Evolutionary conservation across 2,888 invertebrate species (phyloP), one percentile per base, ranked within the genome.

Genomic region (Neria commutata): DNA sequence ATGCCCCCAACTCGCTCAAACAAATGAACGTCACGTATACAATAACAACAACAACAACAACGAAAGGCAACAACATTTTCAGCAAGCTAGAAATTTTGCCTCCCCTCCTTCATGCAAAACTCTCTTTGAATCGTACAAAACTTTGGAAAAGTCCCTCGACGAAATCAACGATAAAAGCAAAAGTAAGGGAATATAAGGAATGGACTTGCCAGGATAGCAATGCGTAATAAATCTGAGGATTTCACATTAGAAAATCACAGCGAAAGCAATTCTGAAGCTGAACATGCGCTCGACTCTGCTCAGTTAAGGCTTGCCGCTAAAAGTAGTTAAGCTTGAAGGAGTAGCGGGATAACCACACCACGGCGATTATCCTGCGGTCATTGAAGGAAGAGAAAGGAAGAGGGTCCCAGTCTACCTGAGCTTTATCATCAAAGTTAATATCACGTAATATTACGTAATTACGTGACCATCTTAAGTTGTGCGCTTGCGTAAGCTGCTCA

Each of bases 371-470:
- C n/a, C n/a, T n/a, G n/a, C n/a, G n/a, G n/a, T 2, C 48, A 2
- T 42, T 17, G 17, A 21, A 42, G 42, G n/a, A 24, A 42, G 37
- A 52, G 21, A 33, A 10, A 54, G 24, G n/a, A 5, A n/a, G 19
- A 56, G 50, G 29, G 21, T 56, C 56, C 29, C 29, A 11, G 6
- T 29, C 29, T 29, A 11, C 29, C 6, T 11, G 11, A 29, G 6
- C 10, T 37, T 8, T 37, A 21, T n/a, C 49, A 49, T 21, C 6
- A 34, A 59, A 64, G 63, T 64, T 66, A 63, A 66, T 61, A 62
- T 65, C 63, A 67, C 67, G 67, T 63, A 64, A 55, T 61, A 58
- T 61, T 60, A 61, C 53, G 63, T 67, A 66, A 66, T 66, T 67
- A 66, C 67, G 67, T 67, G 67, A 67, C 64, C 64, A 58, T 58